A percentile compares a stretch with the other conserved stretches of the same genome.
Conservation (phyloP, 2,113 vertebrate species). For the Hassar affinis region DNA sequence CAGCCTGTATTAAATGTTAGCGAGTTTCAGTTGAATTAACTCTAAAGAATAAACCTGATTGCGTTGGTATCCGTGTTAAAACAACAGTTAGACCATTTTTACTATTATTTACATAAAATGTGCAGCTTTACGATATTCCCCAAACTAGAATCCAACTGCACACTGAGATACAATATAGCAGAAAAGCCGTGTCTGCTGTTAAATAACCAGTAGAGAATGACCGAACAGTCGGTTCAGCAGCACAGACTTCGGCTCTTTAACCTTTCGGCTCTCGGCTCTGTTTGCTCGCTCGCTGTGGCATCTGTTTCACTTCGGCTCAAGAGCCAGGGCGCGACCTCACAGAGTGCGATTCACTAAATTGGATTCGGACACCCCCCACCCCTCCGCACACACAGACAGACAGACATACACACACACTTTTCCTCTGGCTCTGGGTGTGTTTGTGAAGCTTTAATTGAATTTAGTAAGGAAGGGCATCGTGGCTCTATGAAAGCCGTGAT, state of each 20-base stretch:
- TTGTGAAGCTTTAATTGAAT: slow-evolving; percentile 46
- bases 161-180: background rate
- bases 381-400: background rate
- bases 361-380: slow-evolving; percentile 70
- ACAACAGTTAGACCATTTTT: background rate
- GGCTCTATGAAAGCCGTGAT: slow-evolving; percentile 68
- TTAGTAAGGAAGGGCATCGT: slow-evolving; percentile 42
- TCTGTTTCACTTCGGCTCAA: slow-evolving; percentile 21
- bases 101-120: background rate
- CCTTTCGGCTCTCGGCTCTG: slow-evolving; percentile 9
- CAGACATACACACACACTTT: background rate
- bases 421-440: slow-evolving; percentile 61
- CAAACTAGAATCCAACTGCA: background rate
- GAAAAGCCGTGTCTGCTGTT: too few relatives aligned
- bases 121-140: background rate
- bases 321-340: slow-evolving; percentile 29
- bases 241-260: background rate
- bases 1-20: background rate
- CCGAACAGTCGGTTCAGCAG: background rate
- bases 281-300: slow-evolving; percentile 28
- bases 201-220: background rate
- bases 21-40: background rate
- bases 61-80: too few relatives aligned
- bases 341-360: slow-evolving; percentile 72
- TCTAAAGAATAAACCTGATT: too few relatives aligned